Base-by-base conservation (phyloP, 2,888 invertebrate genomes). In the Ichneumoninae sp. region DNA sequence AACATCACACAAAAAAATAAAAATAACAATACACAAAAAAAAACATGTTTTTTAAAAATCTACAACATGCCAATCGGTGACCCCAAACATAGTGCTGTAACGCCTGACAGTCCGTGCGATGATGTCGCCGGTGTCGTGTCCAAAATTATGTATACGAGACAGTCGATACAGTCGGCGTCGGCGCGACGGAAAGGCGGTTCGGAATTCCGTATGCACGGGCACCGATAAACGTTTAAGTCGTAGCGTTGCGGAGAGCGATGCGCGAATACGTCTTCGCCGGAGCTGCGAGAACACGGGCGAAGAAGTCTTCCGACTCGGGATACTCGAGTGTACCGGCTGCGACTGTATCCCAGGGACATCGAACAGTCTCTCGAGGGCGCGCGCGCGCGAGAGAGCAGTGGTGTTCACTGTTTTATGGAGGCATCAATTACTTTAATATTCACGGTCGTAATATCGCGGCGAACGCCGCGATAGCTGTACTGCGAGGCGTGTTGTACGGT, bases 361-460 rank as follows among this genome's bases (percentile, higher is more conserved):
- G 88, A 87, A 87, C 87, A 88, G 44, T 16, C 44, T 47, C 82
- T 22, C 26, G 85, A 82, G 86, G 77, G 26, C 60, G 60, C 30
- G 22, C 26, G 22, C 26, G 62, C 62, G 62, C 30, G 33, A 16
- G 60, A 4, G 62, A 62, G 33, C 87, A 62, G 33, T 87, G 89
- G 83, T 88, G 88, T 87, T 82, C 87, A 89, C 86, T 84, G 88
- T 89, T 92, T 92, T 91, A 92, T 89, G 89, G 89, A 89, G 89
- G 90, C 91, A 92, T 92, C 91, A 90, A 92, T 92, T 92, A 90
- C 90, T 91, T 90, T 90, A 91, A 92, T 91, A 91, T 91, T 91
- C 90, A 88, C 88, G 90, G 89, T 89, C 89, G 90, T 90, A 90
- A 90, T 90, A 89, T 90, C 88, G 85, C 87, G 81, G 87, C 84